Evolutionary conservation across 2,113 vertebrate species (phyloP).

Genomic region (Dasypus novemcinctus): DNA sequence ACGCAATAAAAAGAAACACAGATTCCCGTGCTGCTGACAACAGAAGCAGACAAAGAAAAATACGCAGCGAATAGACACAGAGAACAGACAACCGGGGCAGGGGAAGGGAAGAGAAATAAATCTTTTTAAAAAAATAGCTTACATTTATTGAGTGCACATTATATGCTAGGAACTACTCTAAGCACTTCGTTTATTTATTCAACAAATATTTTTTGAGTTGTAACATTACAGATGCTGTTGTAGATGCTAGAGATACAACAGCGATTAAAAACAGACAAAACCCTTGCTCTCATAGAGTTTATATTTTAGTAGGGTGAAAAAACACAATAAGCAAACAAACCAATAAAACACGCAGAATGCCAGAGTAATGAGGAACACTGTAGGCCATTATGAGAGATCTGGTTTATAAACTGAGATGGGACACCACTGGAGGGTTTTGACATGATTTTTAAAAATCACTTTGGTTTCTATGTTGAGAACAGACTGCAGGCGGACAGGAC

Average conservation of each 20-base stretch:
- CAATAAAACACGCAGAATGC: neutral
- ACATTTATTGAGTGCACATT: neutral
- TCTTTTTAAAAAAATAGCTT: conserved; percentile 18
- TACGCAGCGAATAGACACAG: no score
- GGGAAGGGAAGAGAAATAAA: no score
- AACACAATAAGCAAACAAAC: neutral
- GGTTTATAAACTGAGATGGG: neutral
- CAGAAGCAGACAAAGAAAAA: no score
- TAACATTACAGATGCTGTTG: neutral
- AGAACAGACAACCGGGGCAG: no score
- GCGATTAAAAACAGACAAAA: neutral
- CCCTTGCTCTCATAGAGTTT: neutral
- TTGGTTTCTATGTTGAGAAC: neutral
- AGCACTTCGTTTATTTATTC: neutral
- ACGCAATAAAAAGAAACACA: no score
- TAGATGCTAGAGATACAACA: neutral
- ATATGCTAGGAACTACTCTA: neutral
- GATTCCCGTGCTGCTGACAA: no score
- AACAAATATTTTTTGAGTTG: neutral
- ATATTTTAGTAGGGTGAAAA: neutral
- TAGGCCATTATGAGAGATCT: neutral
- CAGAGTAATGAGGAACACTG: neutral
- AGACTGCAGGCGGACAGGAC: no score
- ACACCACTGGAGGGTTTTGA: neutral
- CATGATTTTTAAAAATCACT: neutral